Conservation (phyloP, 2,888 invertebrate species). For the Dynastes maya region DNA sequence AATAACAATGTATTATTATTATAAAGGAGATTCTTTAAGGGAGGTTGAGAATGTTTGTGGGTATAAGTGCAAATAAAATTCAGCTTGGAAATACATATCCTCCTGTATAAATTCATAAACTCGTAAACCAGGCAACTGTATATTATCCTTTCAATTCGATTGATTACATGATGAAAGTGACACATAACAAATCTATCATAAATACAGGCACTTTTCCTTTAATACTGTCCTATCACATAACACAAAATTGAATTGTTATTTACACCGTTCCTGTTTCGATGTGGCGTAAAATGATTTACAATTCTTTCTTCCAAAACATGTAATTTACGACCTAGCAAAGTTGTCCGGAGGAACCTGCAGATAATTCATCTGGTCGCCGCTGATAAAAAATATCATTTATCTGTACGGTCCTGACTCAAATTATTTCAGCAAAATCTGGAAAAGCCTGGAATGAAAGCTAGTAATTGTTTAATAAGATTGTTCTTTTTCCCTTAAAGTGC, state of each 20-base stretch:
- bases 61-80: too few species aligned
- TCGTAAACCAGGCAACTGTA: too few species aligned
- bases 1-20: too few species aligned
- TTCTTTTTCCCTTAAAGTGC: too few species aligned
- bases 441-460: too few species aligned
- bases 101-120: too few species aligned
- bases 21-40: too few species aligned
- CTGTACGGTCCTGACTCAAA: constrained; percentile 6
- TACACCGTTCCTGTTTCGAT: constrained; percentile 9
- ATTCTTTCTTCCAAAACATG: constrained; percentile 16
- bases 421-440: not conserved
- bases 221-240: not conserved
- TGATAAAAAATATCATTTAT: constrained; percentile 36
- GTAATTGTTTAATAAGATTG: too few species aligned
- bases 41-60: too few species aligned
- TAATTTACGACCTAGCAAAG: constrained; percentile 23
- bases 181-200: not conserved
- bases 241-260: not conserved
- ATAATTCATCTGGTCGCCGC: constrained; percentile 32
- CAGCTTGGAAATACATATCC: too few species aligned
- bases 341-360: constrained; percentile 20
- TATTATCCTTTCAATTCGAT: not conserved
- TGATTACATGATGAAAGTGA: not conserved
- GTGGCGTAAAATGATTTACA: not conserved
- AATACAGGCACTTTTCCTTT: not conserved